Evolutionary conservation across 2,113 vertebrate genomes (phyloP).

Genomic region (Corythaeola cristata): DNA sequence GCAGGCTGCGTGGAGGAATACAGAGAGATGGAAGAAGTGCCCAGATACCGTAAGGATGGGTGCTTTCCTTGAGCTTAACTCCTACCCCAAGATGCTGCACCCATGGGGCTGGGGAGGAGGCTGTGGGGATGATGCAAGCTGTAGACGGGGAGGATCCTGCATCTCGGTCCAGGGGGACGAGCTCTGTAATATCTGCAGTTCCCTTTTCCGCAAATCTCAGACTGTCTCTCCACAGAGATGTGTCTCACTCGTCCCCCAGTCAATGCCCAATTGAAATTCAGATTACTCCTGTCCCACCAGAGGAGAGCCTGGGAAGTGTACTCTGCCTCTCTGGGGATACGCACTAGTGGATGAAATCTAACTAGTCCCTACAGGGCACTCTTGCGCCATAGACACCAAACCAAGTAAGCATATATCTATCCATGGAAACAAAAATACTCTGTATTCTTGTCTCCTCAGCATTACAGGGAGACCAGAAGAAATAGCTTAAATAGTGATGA

Average conservation of each 20-base stretch:
- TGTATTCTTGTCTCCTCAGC: background rate
- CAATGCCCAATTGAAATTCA: constrained; percentile 50
- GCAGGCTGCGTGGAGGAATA: fast-evolving
- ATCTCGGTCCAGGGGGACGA: background rate
- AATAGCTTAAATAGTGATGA: background rate
- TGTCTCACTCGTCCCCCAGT: background rate
- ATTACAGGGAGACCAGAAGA: background rate
- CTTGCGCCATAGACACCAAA: background rate
- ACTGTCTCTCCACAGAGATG: background rate
- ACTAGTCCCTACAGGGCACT: background rate
- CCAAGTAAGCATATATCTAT: background rate
- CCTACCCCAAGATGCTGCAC: background rate
- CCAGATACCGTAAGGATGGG: background rate
- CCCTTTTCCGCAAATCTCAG: constrained; percentile 43
- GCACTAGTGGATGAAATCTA: background rate
- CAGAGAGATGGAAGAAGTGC: background rate
- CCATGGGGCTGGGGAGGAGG: background rate
- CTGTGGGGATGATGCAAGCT: background rate
- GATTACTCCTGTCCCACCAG: constrained; percentile 14
- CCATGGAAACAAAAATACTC: background rate
- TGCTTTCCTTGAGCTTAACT: background rate
- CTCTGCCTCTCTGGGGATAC: background rate
- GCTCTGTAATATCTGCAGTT: background rate
- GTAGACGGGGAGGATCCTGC: background rate
- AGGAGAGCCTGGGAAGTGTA: background rate